Evolutionary conservation across 2,797 vertebrate genomes (phyloP), one percentile per base, ranked within the genome.

Genomic region (Malurus splendens): DNA sequence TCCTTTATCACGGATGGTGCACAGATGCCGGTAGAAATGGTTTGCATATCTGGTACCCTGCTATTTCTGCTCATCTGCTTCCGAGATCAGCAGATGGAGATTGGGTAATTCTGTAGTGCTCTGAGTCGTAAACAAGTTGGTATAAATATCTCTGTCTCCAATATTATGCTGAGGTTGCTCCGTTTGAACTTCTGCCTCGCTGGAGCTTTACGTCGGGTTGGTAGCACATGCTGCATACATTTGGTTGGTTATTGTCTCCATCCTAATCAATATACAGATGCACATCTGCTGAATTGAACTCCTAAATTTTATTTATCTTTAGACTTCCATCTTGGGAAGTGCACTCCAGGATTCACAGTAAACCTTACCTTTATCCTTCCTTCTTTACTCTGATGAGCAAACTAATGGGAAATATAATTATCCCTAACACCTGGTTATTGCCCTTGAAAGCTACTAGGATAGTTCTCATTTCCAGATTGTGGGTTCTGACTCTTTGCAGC

Each of bases 81-180:
- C 81, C 4, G 27, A 80, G 68, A 85, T 36, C 85, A 91, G 30
- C 92, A 94, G 93, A 94, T 93, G 93, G 94, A 88, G 81, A 92
- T 82, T 81, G 87, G 88, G 78, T 92, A 94, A 91, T 94, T 92
- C 75, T 70, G 60, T 33, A 76, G 45, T 0, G 0, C 52, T 90
- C 16, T 4, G 73, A 93, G 56, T 76, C 2, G 0, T 93, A 92
- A 94, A 91, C 83, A 88, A 82, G 64, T 59, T 38, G 24, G 45
- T 88, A 82, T 56, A 94, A 94, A 91, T 91, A 88, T 45, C 52
- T 30, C n/a, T 52, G 60, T 36, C 74, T 94, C 44, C 27, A 54
- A 76, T 56, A 55, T 78, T 82, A 12, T 45, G 81, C 78, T 92
- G 90, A 93, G 78, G 30, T 82, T 92, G 71, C 71, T 90, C 45